A percentile compares a stretch with the other conserved stretches of the same genome.
These are phyloP conservation scores for Mayetiola destructor DNA, from an alignment of 2,888 invertebrate species.

Conservation along the genomic window DNA sequence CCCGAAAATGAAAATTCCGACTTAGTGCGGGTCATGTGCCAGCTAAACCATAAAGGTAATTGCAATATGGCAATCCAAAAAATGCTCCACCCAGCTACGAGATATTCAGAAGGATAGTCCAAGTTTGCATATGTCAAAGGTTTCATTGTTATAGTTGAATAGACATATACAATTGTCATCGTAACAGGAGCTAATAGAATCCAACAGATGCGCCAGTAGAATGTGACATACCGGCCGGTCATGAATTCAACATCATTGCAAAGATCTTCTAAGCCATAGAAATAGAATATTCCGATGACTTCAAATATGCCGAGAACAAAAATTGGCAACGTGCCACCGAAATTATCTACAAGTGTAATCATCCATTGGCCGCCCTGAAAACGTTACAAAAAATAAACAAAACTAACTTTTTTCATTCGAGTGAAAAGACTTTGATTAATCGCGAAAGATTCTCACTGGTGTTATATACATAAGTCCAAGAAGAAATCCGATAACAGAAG, in stretches of 20 bases:
- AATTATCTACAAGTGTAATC: conserved; percentile 43
- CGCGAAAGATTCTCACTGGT: conserved; percentile 43
- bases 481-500: conserved; percentile 43
- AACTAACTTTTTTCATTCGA: background rate
- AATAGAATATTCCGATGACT: conserved; percentile 41
- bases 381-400: background rate
- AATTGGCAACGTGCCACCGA: conserved; percentile 46
- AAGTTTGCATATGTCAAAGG: conserved; percentile 43
- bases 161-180: conserved; percentile 53
- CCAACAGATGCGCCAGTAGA: conserved; percentile 71
- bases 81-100: conserved; percentile 41
- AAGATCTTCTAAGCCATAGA: conserved; percentile 48
- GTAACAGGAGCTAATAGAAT: conserved; percentile 51
- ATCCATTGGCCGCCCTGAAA: conserved; percentile 46
- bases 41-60: conserved; percentile 38
- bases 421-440: background rate
- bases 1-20: background rate
- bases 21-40: conserved; percentile 27
- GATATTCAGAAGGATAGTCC: conserved; percentile 38
- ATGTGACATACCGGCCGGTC: conserved; percentile 46
- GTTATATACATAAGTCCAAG: conserved; percentile 58
- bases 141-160: conserved; percentile 46
- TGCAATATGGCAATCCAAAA: conserved; percentile 37
- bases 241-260: conserved; percentile 63
- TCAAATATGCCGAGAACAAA: conserved; percentile 44